Evolutionary conservation across 2,888 invertebrate species (phyloP).

Genomic region (Lycocerus yunnanus): DNA sequence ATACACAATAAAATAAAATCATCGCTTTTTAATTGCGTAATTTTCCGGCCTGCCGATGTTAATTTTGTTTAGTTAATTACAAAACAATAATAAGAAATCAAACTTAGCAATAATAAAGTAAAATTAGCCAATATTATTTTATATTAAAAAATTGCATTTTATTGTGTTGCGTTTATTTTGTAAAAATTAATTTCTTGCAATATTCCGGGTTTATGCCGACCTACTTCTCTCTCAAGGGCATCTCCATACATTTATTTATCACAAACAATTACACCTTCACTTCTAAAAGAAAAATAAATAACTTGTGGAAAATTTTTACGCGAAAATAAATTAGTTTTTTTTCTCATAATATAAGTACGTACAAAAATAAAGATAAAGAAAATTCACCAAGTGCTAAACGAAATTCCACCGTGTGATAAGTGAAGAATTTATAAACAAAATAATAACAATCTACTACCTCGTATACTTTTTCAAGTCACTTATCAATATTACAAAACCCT

Average conservation of each 20-base stretch:
- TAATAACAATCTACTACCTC: background rate
- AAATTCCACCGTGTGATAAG: background rate
- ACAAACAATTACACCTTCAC: background rate
- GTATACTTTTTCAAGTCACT: background rate
- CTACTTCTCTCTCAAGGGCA: conserved; percentile 1
- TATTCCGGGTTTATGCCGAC: background rate
- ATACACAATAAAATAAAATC: background rate
- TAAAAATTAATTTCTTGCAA: conserved; percentile 1
- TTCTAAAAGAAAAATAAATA: background rate
- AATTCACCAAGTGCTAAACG: background rate
- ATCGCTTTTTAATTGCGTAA: background rate
- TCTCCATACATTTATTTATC: background rate
- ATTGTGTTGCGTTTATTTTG: background rate
- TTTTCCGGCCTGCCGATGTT: background rate
- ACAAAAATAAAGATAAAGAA: background rate
- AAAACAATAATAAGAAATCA: background rate
- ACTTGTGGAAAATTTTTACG: background rate
- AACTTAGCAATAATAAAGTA: background rate
- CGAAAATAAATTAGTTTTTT: background rate
- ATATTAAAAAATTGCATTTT: conserved; percentile 2
- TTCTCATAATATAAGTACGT: background rate
- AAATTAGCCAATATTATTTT: background rate
- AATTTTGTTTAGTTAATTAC: background rate
- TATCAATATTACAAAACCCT: background rate
- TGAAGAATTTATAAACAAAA: background rate